Evolutionary conservation across 2,888 invertebrate species (phyloP).

Genomic region (Tenthredo scrophulariae): DNA sequence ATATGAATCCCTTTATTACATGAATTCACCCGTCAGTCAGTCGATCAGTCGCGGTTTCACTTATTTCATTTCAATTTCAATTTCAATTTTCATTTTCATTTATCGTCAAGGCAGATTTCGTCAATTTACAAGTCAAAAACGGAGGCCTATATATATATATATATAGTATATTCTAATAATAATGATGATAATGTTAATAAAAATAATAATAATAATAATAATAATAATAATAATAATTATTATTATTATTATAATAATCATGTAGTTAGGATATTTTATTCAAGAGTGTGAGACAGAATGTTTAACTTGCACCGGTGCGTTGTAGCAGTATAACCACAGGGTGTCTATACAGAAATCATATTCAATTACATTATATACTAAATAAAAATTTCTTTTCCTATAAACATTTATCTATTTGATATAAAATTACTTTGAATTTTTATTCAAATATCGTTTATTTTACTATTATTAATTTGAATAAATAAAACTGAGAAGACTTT

Average conservation of each 20-base stretch:
- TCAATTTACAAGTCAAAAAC: background rate
- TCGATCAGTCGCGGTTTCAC: background rate
- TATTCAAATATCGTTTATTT: too few relatives aligned
- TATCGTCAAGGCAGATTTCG: background rate
- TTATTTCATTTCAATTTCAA: background rate
- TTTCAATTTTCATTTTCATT: background rate
- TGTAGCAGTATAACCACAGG: background rate
- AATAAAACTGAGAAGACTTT: background rate
- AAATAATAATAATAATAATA: background rate
- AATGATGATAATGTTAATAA: background rate
- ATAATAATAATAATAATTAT: background rate
- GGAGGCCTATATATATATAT: background rate
- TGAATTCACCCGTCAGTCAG: conserved; percentile 3
- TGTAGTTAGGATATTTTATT: background rate
- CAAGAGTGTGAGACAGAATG: background rate
- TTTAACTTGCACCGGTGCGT: background rate
- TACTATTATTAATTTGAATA: background rate
- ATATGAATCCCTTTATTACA: background rate
- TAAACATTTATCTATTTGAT: background rate
- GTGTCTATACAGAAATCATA: background rate
- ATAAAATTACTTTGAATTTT: too few relatives aligned
- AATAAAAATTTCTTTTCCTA: background rate
- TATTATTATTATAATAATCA: background rate
- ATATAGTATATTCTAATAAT: background rate
- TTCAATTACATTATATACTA: background rate